Evolutionary conservation across 2,888 invertebrate species (phyloP), one percentile per base, ranked within the genome.

Genomic region (Orgyia antiqua): DNA sequence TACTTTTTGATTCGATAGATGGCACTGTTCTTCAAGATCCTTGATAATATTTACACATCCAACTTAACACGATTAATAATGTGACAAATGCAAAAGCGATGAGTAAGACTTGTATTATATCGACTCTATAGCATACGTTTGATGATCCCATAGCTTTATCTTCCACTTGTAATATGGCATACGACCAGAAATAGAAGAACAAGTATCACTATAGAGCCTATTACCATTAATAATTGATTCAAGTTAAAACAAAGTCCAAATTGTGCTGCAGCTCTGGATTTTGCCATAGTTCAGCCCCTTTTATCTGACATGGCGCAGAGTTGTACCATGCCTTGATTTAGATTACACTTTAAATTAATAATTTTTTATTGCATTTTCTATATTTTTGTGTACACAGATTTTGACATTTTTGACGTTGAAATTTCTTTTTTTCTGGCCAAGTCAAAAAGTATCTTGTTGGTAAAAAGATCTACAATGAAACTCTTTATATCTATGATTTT

Each of bases 61-160:
- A 80, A 13, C 64, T 78, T 59, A 78, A 63, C 0, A 77, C 60
- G 2, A 78, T 46, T 0, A 78, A 55, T 0, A 80, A 32, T 0
- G 69, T 68, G 0, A 77, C 68, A 17, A 79, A 79, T 0, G 76
- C 73, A 7, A 79, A 67, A 0, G 74, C 68, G 1, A 77, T 68
- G 0, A 77, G 29, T 1, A 76, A 10, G 0, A 79, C 23, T 56
- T 77, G 75, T 0, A 74, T 24, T 0, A 74, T 10, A 18, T 78
- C 76, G 1, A 78, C 29, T 13, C 33, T 66, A 10, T 67, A 71
- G 30, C 60, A 66, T 1, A 32, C 10, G 13, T n/a, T 29, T 10
- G 4, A 4, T 12, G 4, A 18, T 24, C 21, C 23, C 31, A 27
- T 24, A 5, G n/a, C 12, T 19, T 23, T 15, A 27, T 13, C 11